Evolutionary conservation across 1,140 invertebrate genomes (phyloP).

Genomic region (Ceratina japonica): DNA sequence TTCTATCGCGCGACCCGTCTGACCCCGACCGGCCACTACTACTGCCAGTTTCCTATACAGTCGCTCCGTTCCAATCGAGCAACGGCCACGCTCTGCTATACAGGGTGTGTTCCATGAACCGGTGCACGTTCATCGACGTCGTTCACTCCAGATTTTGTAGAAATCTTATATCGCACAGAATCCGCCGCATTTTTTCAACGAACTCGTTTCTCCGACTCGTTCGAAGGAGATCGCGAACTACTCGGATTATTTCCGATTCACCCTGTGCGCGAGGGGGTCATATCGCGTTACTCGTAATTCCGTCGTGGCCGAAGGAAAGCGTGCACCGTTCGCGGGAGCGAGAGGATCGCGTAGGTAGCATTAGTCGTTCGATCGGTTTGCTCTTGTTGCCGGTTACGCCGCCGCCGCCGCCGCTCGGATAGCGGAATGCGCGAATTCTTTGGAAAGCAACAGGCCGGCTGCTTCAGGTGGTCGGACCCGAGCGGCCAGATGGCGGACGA

Average conservation of each 20-base stretch:
- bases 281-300: constrained; percentile 50
- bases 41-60: constrained; percentile 33
- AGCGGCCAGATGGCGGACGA: constrained; percentile 57
- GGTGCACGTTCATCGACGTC: too few species aligned
- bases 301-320: constrained; percentile 24
- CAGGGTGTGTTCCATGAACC: neutral
- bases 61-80: neutral
- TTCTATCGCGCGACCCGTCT: constrained; percentile 34
- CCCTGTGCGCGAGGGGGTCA: constrained; percentile 8
- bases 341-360: constrained; percentile 60
- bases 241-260: neutral
- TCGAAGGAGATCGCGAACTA: too few species aligned
- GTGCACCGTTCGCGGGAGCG: constrained; percentile 13
- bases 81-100: neutral
- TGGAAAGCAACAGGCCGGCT: constrained; percentile 48
- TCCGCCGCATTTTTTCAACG: too few species aligned
- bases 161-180: too few species aligned
- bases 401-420: constrained; percentile 29
- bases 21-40: constrained; percentile 30
- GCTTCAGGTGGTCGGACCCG: constrained; percentile 13
- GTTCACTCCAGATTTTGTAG: too few species aligned
- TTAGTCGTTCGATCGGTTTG: constrained; percentile 62
- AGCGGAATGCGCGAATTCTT: constrained; percentile 68
- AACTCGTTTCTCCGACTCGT: too few species aligned
- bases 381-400: constrained; percentile 59